These are phyloP conservation scores for Dermatophagoides farinae DNA, from an alignment of 1,140 invertebrate species.

Conservation along the genomic window DNA sequence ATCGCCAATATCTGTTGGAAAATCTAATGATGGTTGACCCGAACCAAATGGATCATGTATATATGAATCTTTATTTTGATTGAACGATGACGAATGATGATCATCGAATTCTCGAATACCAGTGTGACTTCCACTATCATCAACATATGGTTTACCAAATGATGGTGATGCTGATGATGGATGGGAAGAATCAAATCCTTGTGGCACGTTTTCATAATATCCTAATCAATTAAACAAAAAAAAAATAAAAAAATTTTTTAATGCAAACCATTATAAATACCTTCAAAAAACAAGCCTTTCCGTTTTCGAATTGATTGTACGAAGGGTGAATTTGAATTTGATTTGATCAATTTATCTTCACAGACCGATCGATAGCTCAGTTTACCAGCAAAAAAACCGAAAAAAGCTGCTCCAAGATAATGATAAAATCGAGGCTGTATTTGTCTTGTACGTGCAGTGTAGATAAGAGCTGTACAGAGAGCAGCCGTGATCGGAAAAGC, in stretches of 20 bases:
- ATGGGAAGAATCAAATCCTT: background rate
- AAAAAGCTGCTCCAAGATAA: background rate
- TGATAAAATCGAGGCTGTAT: background rate
- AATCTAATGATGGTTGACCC: background rate
- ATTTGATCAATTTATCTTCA: conserved; percentile 2
- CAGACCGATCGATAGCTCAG: conserved; percentile 1
- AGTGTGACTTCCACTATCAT: background rate
- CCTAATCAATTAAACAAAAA: background rate
- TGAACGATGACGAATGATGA: background rate
- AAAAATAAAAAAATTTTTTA: background rate
- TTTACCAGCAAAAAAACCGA: conserved; percentile 9
- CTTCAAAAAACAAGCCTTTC: background rate
- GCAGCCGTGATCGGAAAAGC: conserved; percentile 1
- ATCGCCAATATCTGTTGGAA: background rate
- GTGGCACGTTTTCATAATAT: background rate
- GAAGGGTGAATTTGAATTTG: conserved; percentile 7
- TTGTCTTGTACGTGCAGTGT: background rate
- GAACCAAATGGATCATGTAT: background rate
- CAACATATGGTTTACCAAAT: background rate
- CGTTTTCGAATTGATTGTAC: conserved; percentile 1
- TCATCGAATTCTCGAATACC: conserved; percentile 2
- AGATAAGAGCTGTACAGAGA: background rate
- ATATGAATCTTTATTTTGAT: background rate
- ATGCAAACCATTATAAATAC: background rate
- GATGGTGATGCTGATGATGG: background rate